Percentiles rank a stretch among this genome's conserved stretches.
Conservation (phyloP, 1,140 invertebrate species). For the Apis mellifera region DNA sequence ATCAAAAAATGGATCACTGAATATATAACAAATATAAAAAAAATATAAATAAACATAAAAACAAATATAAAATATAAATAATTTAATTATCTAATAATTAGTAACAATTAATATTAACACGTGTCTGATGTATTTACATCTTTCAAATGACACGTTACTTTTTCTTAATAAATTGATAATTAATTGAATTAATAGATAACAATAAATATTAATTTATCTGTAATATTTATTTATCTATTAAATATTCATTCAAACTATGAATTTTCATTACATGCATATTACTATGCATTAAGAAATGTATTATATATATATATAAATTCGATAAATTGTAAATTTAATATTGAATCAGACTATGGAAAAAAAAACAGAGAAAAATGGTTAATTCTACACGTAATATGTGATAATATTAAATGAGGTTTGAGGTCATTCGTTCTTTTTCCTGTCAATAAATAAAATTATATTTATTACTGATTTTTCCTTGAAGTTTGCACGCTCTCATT, state of each 20-base stretch:
- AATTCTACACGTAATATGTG: background rate
- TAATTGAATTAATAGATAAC: background rate
- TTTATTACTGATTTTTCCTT: background rate
- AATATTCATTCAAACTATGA: too few species aligned
- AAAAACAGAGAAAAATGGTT: background rate
- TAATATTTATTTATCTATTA: too few species aligned
- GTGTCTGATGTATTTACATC: background rate
- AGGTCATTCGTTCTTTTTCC: background rate
- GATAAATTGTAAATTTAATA: background rate
- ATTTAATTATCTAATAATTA: constrained; percentile 1
- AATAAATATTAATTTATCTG: too few species aligned
- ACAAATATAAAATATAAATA: too few species aligned
- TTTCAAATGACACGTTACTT: background rate
- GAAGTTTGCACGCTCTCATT: constrained; percentile 1
- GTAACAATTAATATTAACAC: constrained; percentile 7
- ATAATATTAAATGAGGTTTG: background rate
- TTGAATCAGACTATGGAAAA: too few species aligned
- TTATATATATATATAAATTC: background rate
- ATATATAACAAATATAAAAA: constrained; percentile 25
- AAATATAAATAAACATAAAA: too few species aligned
- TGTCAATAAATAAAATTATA: constrained; percentile 2
- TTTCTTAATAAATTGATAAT: background rate
- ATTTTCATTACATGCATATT: too few species aligned
- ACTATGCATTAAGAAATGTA: background rate
- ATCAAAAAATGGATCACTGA: constrained; percentile 25